Percentiles rank a stretch among this genome's conserved stretches.
phyloP scores from a whole-genome alignment of 2,888 invertebrate genomes.

The Cryptophagus acutangulus region DNA sequence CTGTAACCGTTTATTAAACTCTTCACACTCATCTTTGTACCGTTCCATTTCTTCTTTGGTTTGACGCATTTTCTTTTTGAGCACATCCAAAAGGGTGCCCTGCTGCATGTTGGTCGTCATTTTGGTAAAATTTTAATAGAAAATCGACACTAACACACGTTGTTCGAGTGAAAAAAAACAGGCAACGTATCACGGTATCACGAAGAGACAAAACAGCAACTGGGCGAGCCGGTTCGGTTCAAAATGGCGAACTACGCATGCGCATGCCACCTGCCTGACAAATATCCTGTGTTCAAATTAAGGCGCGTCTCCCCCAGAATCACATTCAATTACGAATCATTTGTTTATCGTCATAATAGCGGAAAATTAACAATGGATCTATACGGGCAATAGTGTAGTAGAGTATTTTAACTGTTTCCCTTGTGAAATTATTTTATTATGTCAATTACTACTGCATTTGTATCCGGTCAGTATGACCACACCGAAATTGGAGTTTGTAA shows the following conservation, averaged over 20 bases:
- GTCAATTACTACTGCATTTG: no score
- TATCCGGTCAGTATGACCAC: no score
- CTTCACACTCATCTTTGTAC: conserved; percentile 96
- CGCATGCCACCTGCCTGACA: conserved; percentile 37
- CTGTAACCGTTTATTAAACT: conserved; percentile 91
- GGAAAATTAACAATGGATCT: conserved; percentile 13
- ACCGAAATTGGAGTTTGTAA: no score
- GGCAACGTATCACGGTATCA: conserved; percentile 4
- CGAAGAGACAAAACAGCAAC: conserved; percentile 29
- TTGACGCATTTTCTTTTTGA: conserved; percentile 99
- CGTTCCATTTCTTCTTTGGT: conserved; percentile 99
- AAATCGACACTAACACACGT: conserved; percentile 2
- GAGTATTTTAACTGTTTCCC: background rate
- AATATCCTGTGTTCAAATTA: conserved; percentile 24
- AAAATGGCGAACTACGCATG: conserved; percentile 44
- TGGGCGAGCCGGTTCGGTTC: conserved; percentile 46
- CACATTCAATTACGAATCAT: no score
- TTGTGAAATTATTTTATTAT: background rate
- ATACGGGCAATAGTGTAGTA: background rate
- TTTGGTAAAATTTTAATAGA: conserved; percentile 38
- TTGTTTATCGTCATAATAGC: background rate
- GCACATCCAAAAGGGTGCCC: conserved; percentile 90
- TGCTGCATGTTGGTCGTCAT: conserved; percentile 89
- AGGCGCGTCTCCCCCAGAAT: conserved; percentile 16
- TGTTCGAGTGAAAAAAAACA: conserved; percentile 7